These are phyloP conservation scores for Meteorus cinctellus DNA, from an alignment of 2,888 invertebrate genomes.

Conservation along the genomic window DNA sequence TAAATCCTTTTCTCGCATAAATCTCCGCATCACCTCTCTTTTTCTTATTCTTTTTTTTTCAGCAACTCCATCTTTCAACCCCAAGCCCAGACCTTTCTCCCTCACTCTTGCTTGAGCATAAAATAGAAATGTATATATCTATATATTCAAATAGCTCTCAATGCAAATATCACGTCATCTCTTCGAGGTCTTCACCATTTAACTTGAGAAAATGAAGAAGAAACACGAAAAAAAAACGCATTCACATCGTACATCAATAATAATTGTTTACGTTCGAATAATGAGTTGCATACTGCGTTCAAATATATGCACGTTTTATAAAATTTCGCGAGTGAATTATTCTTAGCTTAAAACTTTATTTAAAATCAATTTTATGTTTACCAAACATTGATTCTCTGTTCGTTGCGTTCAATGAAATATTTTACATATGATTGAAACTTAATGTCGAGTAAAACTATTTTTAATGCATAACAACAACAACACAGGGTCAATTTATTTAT, in stretches of 20 bases:
- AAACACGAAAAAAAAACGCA: not conserved
- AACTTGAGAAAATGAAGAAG: not conserved
- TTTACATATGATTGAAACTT: not conserved
- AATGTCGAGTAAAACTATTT: not conserved
- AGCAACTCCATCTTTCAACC: conserved; percentile 79
- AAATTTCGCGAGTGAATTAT: not conserved
- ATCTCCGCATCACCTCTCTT: conserved; percentile 48
- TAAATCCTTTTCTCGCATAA: conserved; percentile 49
- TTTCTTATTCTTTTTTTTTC: conserved; percentile 74
- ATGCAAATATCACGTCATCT: conserved; percentile 50
- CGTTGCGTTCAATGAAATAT: not conserved
- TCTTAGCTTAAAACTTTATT: not conserved
- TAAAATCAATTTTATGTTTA: not conserved
- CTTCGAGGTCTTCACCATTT: not conserved
- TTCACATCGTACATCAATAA: not conserved
- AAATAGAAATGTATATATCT: conserved; percentile 49
- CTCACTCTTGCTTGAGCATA: conserved; percentile 74
- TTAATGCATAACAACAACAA: not conserved
- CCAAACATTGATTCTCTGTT: conserved; percentile 1
- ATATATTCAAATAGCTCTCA: conserved; percentile 64
- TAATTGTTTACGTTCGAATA: not conserved
- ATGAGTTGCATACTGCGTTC: not conserved
- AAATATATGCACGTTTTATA: not conserved
- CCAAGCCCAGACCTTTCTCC: conserved; percentile 78
- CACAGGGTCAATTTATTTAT: not conserved